phyloP scores from a whole-genome alignment of 37 sponge, comb jelly and placozoan species.

The Mnemiopsis leidyi region DNA sequence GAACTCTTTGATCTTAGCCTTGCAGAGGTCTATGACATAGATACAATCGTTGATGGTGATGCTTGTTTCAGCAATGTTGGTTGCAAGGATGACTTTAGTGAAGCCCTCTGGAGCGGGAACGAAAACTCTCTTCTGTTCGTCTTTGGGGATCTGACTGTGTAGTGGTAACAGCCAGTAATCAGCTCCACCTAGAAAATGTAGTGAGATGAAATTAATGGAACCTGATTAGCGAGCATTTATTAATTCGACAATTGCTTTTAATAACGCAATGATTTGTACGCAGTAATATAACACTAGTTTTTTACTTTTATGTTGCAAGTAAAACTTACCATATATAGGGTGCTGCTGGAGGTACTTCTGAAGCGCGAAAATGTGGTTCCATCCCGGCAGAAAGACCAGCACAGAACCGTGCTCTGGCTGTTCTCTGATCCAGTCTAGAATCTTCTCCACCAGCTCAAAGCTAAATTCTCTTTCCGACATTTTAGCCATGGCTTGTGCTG shows the following conservation, averaged over 20 bases:
- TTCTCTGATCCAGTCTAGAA: slow-evolving; percentile 71
- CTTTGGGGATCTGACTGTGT: slow-evolving; percentile 77
- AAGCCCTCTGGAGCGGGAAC: slow-evolving; percentile 69
- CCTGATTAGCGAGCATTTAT: too few species aligned
- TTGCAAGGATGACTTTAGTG: slow-evolving; percentile 77
- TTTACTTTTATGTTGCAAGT: too few species aligned
- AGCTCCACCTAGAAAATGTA: slow-evolving; percentile 71
- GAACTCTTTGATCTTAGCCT: slow-evolving; percentile 77
- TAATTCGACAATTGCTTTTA: too few species aligned
- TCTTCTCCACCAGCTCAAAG: slow-evolving; percentile 65
- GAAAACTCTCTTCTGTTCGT: slow-evolving; percentile 76
- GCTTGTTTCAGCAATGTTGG: slow-evolving; percentile 81
- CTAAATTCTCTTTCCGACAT: slow-evolving; percentile 68
- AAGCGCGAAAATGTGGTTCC: slow-evolving; percentile 80
- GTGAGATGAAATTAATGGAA: too few species aligned
- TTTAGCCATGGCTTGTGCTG: slow-evolving; percentile 65
- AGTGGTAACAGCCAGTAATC: slow-evolving; percentile 72
- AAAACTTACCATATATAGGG: slow-evolving; percentile 70
- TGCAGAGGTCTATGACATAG: slow-evolving; percentile 75
- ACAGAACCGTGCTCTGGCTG: slow-evolving; percentile 70
- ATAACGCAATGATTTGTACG: too few species aligned
- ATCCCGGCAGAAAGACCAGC: slow-evolving; percentile 82
- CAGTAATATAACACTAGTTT: too few species aligned
- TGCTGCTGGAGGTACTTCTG: slow-evolving; percentile 69
- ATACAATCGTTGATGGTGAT: slow-evolving; percentile 83